Percentiles rank a stretch among this genome's conserved stretches.
phyloP scores from a whole-genome alignment of 2,888 invertebrate genomes.

The Parnassius smintheus region DNA sequence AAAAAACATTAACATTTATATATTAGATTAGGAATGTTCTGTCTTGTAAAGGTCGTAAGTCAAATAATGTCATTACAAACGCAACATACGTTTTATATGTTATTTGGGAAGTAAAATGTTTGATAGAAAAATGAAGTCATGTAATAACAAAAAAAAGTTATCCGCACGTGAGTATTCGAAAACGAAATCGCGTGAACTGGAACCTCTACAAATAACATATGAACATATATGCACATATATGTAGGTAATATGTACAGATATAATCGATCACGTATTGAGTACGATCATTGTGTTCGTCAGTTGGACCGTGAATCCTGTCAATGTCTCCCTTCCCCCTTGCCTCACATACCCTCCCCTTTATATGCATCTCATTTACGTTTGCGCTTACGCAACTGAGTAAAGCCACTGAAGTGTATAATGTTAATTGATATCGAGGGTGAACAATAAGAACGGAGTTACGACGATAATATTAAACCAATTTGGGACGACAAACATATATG shows the following conservation, averaged over 20 bases:
- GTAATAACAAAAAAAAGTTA: slow-evolving; percentile 24
- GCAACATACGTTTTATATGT: background rate
- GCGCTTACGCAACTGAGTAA: slow-evolving; percentile 75
- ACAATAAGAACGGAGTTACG: slow-evolving; percentile 19
- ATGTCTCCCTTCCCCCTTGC: slow-evolving; percentile 48
- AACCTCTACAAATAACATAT: slow-evolving; percentile 32
- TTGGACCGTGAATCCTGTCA: slow-evolving; percentile 80
- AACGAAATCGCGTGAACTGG: slow-evolving; percentile 19
- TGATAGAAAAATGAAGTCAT: background rate
- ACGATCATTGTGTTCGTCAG: slow-evolving; percentile 74
- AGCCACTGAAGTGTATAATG: slow-evolving; percentile 64
- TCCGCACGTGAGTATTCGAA: slow-evolving; percentile 1
- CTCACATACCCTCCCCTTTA: slow-evolving; percentile 45
- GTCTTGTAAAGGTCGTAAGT: too few relatives aligned
- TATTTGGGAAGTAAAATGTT: background rate
- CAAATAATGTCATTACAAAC: too few relatives aligned
- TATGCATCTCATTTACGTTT: slow-evolving; percentile 75
- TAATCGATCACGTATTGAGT: slow-evolving; percentile 79
- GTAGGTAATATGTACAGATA: slow-evolving; percentile 56
- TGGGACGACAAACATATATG: background rate
- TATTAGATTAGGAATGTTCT: too few relatives aligned
- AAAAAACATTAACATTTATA: too few relatives aligned
- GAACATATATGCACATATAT: slow-evolving; percentile 50
- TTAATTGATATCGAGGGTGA: slow-evolving; percentile 57
- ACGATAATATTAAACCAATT: background rate